Evolutionary conservation across 2,888 invertebrate species (phyloP).

Genomic region (Meandrusa payeni): DNA sequence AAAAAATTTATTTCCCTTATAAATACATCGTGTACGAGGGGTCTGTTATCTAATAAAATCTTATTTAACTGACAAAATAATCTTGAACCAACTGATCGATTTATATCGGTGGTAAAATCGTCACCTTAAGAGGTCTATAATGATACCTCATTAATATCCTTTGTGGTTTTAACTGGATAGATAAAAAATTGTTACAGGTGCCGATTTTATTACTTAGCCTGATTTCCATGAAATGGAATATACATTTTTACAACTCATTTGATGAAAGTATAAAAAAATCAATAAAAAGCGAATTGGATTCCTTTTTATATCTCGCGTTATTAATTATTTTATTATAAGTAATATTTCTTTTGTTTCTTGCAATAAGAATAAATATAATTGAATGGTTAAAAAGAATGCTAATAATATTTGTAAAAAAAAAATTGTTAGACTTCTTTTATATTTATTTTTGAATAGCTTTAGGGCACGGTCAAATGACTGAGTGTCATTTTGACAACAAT

Average conservation of each 20-base stretch:
- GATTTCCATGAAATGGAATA: neutral
- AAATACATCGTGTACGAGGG: conserved; percentile 51
- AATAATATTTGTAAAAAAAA: too few species aligned
- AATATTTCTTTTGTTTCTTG: too few species aligned
- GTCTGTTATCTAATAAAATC: conserved; percentile 46
- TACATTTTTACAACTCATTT: conserved; percentile 17
- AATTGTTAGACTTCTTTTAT: too few species aligned
- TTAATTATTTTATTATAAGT: too few species aligned
- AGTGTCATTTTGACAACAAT: too few species aligned
- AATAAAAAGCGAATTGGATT: too few species aligned
- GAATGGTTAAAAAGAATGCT: too few species aligned
- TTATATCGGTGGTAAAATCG: conserved; percentile 60
- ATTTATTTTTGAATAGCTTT: too few species aligned
- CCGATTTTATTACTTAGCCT: neutral
- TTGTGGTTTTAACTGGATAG: conserved; percentile 44
- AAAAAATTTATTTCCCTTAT: conserved; percentile 44
- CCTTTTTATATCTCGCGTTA: too few species aligned
- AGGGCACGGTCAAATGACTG: too few species aligned
- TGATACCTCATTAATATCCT: conserved; percentile 51
- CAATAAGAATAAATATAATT: too few species aligned
- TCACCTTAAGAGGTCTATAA: conserved; percentile 55
- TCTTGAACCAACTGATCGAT: conserved; percentile 55
- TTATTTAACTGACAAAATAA: conserved; percentile 52
- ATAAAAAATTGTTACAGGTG: conserved; percentile 15
- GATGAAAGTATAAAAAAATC: neutral